Percentiles rank a stretch among this genome's conserved stretches.
These are phyloP conservation scores for Polylopha cassiicola DNA, from an alignment of 2,888 invertebrate genomes.

Conservation along the genomic window DNA sequence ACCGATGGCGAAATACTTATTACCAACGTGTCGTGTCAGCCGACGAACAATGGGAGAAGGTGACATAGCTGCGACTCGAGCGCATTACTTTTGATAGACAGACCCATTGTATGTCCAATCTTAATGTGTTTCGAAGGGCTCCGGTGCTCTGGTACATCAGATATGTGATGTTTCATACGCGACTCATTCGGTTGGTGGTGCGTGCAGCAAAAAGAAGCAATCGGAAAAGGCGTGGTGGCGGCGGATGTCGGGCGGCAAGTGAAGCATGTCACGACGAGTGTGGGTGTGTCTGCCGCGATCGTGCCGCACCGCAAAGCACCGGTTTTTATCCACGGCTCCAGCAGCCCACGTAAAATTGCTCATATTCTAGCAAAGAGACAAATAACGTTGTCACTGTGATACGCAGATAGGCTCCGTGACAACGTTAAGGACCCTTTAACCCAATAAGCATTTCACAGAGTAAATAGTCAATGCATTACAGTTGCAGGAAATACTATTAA, in stretches of 20 bases:
- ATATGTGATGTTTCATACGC: constrained; percentile 28
- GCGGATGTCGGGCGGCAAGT: constrained; percentile 39
- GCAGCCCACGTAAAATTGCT: constrained; percentile 9
- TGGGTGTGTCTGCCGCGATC: constrained; percentile 31
- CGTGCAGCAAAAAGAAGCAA: constrained; percentile 40
- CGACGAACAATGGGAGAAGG: constrained; percentile 52
- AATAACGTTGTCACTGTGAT: constrained; percentile 10
- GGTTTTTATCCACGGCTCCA: constrained; percentile 26
- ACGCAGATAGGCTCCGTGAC: constrained; percentile 2
- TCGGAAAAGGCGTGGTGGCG: constrained; percentile 45
- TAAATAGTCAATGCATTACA: no score
- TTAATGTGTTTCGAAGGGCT: constrained; percentile 35
- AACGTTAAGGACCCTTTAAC: neutral
- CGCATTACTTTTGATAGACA: constrained; percentile 35
- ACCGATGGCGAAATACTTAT: constrained; percentile 51
- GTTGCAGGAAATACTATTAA: no score
- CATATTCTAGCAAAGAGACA: constrained; percentile 3
- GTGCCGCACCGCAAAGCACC: constrained; percentile 26
- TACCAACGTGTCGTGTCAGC: constrained; percentile 39
- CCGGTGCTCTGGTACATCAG: constrained; percentile 33
- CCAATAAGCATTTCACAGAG: no score
- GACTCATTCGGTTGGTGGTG: constrained; percentile 28
- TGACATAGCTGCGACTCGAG: constrained; percentile 38
- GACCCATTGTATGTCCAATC: constrained; percentile 34
- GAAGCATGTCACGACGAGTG: constrained; percentile 39